These are phyloP conservation scores for Diabrotica balteata DNA, from an alignment of 2,888 invertebrate genomes.

Conservation along the genomic window DNA sequence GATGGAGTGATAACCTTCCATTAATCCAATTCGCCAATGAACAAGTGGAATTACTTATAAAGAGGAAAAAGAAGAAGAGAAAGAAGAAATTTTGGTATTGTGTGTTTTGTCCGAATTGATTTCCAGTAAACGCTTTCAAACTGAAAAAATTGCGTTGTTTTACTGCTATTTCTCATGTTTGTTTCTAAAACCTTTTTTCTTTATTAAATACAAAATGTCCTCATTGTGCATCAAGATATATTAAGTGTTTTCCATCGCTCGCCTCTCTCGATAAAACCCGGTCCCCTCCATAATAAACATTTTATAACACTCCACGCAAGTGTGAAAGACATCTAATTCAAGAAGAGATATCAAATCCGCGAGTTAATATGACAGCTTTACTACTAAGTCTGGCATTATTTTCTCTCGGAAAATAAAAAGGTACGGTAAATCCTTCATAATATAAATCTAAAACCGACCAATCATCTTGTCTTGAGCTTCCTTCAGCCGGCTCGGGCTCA, in stretches of 20 bases:
- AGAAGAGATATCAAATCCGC: constrained; percentile 45
- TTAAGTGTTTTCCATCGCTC: not conserved
- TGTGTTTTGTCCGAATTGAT: no score
- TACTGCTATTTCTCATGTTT: no score
- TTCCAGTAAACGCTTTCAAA: no score
- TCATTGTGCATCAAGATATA: no score
- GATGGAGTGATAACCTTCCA: no score
- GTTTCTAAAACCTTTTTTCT: no score
- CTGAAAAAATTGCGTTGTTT: no score
- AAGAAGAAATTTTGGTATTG: no score
- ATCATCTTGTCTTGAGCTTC: constrained; percentile 42
- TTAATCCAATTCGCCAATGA: no score
- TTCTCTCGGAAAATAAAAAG: constrained; percentile 49
- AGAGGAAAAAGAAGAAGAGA: no score
- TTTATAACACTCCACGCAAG: constrained; percentile 48
- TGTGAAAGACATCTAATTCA: constrained; percentile 48
- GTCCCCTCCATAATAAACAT: constrained; percentile 38
- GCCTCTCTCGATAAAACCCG: constrained; percentile 14
- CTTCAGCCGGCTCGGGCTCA: constrained; percentile 36
- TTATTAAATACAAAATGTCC: no score
- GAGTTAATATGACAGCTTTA: constrained; percentile 54
- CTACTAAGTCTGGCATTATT: constrained; percentile 49
- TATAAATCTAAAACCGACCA: constrained; percentile 48
- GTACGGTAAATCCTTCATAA: constrained; percentile 54
- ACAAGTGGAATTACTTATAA: no score